Evolutionary conservation across 2,113 vertebrate genomes (phyloP), one percentile per base, ranked within the genome.

Genomic region (Phylloscopus whistleri): DNA sequence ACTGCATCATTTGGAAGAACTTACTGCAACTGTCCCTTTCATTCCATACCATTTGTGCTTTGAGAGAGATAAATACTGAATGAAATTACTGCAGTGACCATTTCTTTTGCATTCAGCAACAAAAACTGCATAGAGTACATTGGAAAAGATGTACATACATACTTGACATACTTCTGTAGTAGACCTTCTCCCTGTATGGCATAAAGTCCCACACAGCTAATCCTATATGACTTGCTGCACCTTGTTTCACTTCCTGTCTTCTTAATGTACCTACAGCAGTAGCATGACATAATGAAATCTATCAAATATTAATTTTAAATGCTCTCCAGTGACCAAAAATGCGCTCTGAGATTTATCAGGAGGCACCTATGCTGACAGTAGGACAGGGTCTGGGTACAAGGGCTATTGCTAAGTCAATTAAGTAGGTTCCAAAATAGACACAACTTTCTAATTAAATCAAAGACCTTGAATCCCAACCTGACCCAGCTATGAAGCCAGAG

Each of bases 401-500:
- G 85, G 39, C 83, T 89, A 78, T 70, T 95, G 48, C 76, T 93
- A 87, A 89, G 60, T 86, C 6, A 2, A 78, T 84, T 86, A 92
- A 86, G 60, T 27, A 88, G 68, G 56, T 49, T 86, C 7, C 80
- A 60, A 95, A 96, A 96, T 68, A 93, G 86, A 82, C 53, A 81
- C 48, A 90, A 84, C 68, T 92, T 95, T 95, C 83, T 90, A 94
- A 90, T 92, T 93, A 92, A 80, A 94, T 35, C 41, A n/a, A 94
- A 89, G 56, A 84, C n/a, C 44, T 92, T 93, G 88, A 94, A 87
- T 82, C 35, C 23, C 44, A 72, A 88, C 76, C 94, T 93, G 89
- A 41, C 31, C 30, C 64, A 81, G 79, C 75, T 44, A 75, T 0
- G 30, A 81, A 90, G 76, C 60, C 52, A 72, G 90, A 86, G 85